Evolutionary conservation across 1,140 invertebrate species (phyloP).

Genomic region (Cydia strobilella): DNA sequence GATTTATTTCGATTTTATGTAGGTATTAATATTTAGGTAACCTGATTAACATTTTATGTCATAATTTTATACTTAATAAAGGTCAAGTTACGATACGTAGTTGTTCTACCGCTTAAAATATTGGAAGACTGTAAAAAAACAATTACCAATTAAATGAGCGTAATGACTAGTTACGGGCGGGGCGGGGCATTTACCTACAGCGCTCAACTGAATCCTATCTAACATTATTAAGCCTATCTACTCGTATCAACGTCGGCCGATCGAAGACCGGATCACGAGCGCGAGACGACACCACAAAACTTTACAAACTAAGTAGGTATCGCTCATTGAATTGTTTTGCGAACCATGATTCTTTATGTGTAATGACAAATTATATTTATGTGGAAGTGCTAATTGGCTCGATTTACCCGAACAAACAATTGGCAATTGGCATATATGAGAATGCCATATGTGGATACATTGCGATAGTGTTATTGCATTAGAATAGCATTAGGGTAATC

Average conservation of each 20-base stretch:
- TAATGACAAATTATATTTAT: not conserved
- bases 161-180: constrained; percentile 33
- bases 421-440: not conserved
- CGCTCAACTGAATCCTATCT: constrained; percentile 38
- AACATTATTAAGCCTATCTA: constrained; percentile 36
- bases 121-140: constrained; percentile 68
- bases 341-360: not conserved
- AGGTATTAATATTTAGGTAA: constrained; percentile 27
- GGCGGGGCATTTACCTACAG: constrained; percentile 9
- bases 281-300: not conserved
- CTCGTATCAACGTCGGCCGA: not conserved
- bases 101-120: constrained; percentile 59
- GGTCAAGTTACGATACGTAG: constrained; percentile 40
- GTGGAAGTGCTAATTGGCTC: not conserved
- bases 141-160: constrained; percentile 38
- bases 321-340: constrained; percentile 5
- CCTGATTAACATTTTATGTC: constrained; percentile 20
- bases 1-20: constrained; percentile 35
- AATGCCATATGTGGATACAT: constrained; percentile 1
- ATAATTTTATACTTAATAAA: constrained; percentile 38
- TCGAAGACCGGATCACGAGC: constrained; percentile 6
- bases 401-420: not conserved
- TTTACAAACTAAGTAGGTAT: not conserved
- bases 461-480: not conserved
- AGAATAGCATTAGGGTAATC: not conserved